phyloP scores from a whole-genome alignment of 2,797 vertebrate species.

The Hafferia zeledoni region DNA sequence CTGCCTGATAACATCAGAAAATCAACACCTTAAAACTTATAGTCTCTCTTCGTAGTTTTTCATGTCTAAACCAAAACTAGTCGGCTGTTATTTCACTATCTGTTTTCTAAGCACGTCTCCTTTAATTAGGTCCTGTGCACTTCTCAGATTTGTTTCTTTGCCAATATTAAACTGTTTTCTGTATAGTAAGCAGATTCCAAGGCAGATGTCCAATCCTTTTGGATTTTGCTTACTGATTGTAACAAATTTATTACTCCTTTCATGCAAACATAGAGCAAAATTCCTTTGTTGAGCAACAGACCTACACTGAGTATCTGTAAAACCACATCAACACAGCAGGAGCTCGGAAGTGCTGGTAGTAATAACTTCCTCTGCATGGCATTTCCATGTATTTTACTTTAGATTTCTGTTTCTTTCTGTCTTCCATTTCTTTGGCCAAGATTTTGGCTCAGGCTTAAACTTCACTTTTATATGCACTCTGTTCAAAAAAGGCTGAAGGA shows the following conservation, averaged over 20 bases:
- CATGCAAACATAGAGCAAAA: slow-evolving; percentile 38
- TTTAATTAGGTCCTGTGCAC: slow-evolving; percentile 57
- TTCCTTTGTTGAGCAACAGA: slow-evolving; percentile 52
- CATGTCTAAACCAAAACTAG: neutral
- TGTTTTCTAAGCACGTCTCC: slow-evolving; percentile 56
- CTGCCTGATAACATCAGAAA: neutral
- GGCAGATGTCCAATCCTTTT: slow-evolving; percentile 59
- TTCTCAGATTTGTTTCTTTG: slow-evolving; percentile 51
- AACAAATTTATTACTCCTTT: slow-evolving; percentile 53
- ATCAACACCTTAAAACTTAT: neutral
- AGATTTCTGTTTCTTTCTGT: neutral
- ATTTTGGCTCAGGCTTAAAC: neutral
- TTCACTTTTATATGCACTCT: neutral
- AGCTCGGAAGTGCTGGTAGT: neutral
- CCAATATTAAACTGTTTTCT: slow-evolving; percentile 59
- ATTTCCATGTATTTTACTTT: neutral
- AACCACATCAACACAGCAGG: neutral
- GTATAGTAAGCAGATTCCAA: slow-evolving; percentile 52
- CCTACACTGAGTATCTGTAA: neutral
- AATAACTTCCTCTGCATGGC: neutral
- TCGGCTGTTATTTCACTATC: neutral
- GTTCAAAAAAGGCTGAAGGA: neutral
- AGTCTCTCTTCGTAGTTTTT: neutral
- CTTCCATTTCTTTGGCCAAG: neutral
- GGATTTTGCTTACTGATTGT: slow-evolving; percentile 58